These are phyloP conservation scores for Drosophila aldrichi DNA, from an alignment of 2,888 invertebrate genomes.

Conservation along the genomic window DNA sequence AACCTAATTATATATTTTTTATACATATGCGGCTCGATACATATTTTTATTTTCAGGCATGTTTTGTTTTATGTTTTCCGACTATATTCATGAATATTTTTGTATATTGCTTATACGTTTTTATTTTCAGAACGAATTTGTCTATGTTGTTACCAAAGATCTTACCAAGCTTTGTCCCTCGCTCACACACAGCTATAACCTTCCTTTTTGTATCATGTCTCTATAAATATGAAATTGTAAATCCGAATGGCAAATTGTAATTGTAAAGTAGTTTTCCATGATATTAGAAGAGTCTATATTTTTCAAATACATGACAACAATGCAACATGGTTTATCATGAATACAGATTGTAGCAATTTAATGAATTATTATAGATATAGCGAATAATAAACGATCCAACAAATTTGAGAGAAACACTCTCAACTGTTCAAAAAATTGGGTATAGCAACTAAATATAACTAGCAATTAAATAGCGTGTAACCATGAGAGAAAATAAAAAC, in stretches of 20 bases:
- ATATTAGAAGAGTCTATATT: constrained; percentile 61
- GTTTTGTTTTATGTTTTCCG: constrained; percentile 1
- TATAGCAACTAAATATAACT: constrained; percentile 66
- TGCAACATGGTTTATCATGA: constrained; percentile 40
- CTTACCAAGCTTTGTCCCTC: constrained; percentile 28
- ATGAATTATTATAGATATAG: constrained; percentile 48
- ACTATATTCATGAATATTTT: not conserved
- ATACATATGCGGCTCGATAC: constrained; percentile 45
- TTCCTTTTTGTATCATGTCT: constrained; percentile 39
- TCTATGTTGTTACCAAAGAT: constrained; percentile 29
- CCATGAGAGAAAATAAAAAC: constrained; percentile 54
- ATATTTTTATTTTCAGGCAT: constrained; percentile 6
- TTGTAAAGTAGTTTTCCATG: constrained; percentile 56
- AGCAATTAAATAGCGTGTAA: constrained; percentile 70
- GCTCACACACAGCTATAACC: constrained; percentile 14
- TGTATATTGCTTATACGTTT: constrained; percentile 1
- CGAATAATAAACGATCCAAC: constrained; percentile 28
- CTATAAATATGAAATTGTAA: constrained; percentile 49
- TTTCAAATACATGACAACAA: constrained; percentile 40
- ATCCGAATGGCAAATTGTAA: constrained; percentile 45
- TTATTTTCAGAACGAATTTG: constrained; percentile 37
- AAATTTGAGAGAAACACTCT: constrained; percentile 32
- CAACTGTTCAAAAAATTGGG: constrained; percentile 62
- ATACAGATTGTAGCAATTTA: constrained; percentile 55
- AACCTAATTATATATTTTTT: constrained; percentile 61